Percentiles rank a stretch among this genome's conserved stretches.
Conservation (phyloP, 2,888 invertebrate species). For the Limnephilus auricula region DNA sequence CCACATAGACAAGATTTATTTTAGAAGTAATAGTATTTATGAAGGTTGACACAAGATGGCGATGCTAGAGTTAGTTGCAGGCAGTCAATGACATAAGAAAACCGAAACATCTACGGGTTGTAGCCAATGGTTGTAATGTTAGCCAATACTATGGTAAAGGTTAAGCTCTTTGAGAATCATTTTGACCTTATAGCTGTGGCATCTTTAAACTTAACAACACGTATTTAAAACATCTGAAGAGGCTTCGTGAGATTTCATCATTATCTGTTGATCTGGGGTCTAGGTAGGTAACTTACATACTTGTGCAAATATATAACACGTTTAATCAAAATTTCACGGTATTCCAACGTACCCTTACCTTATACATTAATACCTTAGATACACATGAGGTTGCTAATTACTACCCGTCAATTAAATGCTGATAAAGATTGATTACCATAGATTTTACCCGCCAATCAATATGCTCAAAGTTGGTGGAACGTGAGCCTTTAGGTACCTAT, state of each 20-base stretch:
- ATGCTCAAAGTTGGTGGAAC: background rate
- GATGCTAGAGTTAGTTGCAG: background rate
- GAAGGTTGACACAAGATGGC: background rate
- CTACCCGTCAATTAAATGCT: background rate
- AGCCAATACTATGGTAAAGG: background rate
- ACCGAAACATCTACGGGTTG: background rate
- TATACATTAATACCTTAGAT: background rate
- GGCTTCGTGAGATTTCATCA: background rate
- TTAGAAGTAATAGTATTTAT: background rate
- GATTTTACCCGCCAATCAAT: background rate
- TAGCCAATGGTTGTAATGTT: background rate
- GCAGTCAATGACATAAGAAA: background rate
- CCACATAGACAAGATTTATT: constrained; percentile 1
- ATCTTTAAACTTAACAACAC: background rate
- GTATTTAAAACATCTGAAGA: background rate
- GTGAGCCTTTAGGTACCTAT: background rate
- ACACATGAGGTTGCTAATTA: background rate
- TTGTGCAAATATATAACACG: too few species aligned
- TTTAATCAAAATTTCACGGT: background rate
- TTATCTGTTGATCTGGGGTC: background rate
- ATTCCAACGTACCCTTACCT: background rate
- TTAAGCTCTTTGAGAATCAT: constrained; percentile 2
- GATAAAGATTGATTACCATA: background rate
- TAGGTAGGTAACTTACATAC: background rate
- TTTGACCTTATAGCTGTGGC: background rate